These are phyloP conservation scores for Actinernus sp. DNA, from an alignment of 92 coral and sea anemone species.

Conservation along the genomic window DNA sequence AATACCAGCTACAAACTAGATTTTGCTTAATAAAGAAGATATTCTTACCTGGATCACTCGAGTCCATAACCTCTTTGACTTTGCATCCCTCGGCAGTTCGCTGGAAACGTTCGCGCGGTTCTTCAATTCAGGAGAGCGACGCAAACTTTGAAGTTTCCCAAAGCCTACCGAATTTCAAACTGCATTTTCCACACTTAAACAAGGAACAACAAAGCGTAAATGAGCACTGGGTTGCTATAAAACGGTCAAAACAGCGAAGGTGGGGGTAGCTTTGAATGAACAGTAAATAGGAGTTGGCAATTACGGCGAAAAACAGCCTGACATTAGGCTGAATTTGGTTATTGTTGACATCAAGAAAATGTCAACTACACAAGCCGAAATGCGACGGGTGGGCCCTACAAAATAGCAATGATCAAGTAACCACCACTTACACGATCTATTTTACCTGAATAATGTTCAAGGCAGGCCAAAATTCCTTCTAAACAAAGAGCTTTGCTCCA, in stretches of 20 bases:
- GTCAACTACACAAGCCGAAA: constrained; percentile 28
- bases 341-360: constrained; percentile 57
- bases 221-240: neutral
- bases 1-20: too few relatives aligned
- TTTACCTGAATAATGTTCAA: constrained; percentile 30
- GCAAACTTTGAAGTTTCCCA: constrained; percentile 29
- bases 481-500: constrained; percentile 33
- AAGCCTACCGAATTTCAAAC: neutral
- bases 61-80: constrained; percentile 30
- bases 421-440: neutral
- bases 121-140: constrained; percentile 8
- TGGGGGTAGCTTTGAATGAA: neutral
- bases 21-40: too few relatives aligned
- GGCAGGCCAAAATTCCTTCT: constrained; percentile 25
- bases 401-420: neutral
- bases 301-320: neutral
- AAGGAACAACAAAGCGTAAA: neutral
- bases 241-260: neutral
- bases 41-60: constrained; percentile 50
- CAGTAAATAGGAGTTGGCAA: constrained; percentile 7
- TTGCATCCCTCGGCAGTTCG: constrained; percentile 46
- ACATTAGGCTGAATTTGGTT: constrained; percentile 7
- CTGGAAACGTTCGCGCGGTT: constrained; percentile 37
- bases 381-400: neutral
- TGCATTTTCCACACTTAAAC: neutral